Evolutionary conservation across 2,888 invertebrate species (phyloP), one percentile per base, ranked within the genome.

Genomic region (Mythimna pallens): DNA sequence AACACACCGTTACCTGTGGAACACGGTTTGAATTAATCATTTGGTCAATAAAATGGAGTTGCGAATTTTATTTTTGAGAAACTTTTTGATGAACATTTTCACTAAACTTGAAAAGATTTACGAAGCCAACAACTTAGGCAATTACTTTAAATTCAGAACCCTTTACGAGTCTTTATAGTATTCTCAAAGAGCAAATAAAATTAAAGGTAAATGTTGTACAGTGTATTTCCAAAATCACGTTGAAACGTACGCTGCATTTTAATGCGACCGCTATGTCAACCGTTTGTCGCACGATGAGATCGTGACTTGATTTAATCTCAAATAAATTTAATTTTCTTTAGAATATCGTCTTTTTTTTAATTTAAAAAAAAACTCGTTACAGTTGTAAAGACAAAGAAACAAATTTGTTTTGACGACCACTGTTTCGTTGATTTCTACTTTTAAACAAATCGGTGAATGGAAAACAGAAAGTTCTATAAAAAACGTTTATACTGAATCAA

Each of bases 1-100:
- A 99, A 99, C 59, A 99, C 98, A 74, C 99, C 99, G 94, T 98
- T 98, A 93, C 94, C 96, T 96, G 95, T 73, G 87, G 87, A 88
- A 87, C 90, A 88, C 68, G 84, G 68, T 83, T 89, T 92, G 93
- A 94, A 94, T 95, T 94, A 94, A 92, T 76, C 88, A 94, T 90
- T 70, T 73, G 83, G 70, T 65, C 77, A 83, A 82, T 81, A 86
- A 85, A 83, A 82, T 25, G 65, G 69, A 75, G 67, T 71, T 47
- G 69, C 68, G 58, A 79, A 72, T 80, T 88, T 87, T 83, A 76
- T 87, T 89, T 87, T 88, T 87, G 74, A 84, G 81, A 85, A 85
- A 81, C 82, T 70, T 80, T 82, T 81, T 59, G 62, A 72, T 68
- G 65, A 61, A 77, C 59, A 70, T 78, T 83, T 80, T 78, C 47